Conservation (phyloP, 1,140 invertebrate species). For the Polypedilum pembai region DNA sequence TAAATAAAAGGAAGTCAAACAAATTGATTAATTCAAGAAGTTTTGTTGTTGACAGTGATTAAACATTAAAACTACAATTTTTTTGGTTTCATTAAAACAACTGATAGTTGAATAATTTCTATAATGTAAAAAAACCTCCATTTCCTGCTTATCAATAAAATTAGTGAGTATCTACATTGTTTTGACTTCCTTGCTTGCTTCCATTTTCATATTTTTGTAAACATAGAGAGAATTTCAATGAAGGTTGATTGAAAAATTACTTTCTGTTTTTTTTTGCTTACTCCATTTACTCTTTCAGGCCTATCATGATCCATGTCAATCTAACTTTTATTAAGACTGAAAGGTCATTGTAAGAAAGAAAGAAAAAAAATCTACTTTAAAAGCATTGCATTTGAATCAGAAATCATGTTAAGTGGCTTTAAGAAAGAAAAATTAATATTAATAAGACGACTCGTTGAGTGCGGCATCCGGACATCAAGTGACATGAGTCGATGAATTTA, state of each 20-base stretch:
- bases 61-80: no score
- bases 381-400: no score
- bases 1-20: no score
- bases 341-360: neutral
- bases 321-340: neutral
- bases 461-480: neutral
- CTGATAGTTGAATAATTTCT: no score
- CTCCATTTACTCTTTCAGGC: neutral
- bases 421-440: conserved; percentile 4
- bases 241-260: neutral
- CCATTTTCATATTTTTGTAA: neutral
- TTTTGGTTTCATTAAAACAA: no score
- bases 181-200: neutral
- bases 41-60: no score
- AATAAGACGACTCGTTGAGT: conserved; percentile 1
- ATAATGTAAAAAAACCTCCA: no score
- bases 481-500: neutral
- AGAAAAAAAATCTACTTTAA: neutral
- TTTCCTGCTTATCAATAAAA: no score
- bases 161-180: no score
- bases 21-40: no score
- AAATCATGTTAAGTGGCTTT: neutral
- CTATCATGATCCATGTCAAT: conserved; percentile 4
- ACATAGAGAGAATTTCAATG: neutral
- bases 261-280: neutral